phyloP scores from a whole-genome alignment of 2,113 vertebrate species.

The Strix uralensis region DNA sequence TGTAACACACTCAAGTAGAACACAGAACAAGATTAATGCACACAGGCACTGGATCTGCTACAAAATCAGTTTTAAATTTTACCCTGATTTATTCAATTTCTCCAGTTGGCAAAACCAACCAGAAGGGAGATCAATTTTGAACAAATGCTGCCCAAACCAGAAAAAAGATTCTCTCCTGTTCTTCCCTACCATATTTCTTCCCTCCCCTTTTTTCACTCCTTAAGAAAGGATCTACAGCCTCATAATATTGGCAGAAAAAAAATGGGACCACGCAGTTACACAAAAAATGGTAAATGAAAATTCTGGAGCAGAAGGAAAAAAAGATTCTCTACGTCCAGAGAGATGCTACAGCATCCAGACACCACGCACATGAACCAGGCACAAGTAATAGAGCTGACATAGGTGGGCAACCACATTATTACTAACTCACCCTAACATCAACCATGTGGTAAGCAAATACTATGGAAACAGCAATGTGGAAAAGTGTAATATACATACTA shows the following conservation, averaged over 20 bases:
- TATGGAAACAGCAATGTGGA: not conserved
- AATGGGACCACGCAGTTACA: not conserved
- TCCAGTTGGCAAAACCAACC: not conserved
- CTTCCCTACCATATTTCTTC: not conserved
- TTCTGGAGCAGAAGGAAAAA: not conserved
- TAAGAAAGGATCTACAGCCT: not conserved
- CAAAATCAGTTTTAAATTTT: not conserved
- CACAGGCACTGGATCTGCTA: not conserved
- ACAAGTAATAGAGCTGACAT: not conserved
- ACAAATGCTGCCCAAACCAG: not conserved
- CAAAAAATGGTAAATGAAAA: not conserved
- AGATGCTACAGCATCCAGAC: not conserved
- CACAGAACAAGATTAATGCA: not conserved
- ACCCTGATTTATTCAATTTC: not conserved
- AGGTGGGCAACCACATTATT: not conserved
- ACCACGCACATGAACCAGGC: rapidly evolving
- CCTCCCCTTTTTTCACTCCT: not conserved
- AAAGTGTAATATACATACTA: not conserved
- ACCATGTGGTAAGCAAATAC: not conserved
- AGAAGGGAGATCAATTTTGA: not conserved
- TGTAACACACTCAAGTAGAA: not conserved
- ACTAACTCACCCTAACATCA: not conserved
- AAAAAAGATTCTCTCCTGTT: not conserved
- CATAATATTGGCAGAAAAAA: not conserved
- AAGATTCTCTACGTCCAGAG: not conserved